Conservation (phyloP, 1,140 invertebrate species). For the Rhagoletis zephyria region DNA sequence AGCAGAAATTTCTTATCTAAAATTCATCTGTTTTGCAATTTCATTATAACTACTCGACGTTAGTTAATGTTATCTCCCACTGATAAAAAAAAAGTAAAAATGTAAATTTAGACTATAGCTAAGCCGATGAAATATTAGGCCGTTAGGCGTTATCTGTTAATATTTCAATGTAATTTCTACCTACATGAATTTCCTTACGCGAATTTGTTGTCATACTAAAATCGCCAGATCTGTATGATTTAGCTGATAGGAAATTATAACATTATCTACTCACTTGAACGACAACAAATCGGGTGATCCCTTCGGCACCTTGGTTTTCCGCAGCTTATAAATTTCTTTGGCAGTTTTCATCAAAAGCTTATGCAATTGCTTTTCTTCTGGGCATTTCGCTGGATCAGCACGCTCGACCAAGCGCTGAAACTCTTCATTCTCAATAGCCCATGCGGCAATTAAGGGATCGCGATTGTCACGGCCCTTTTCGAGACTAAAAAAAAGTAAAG, state of each 20-base stretch:
- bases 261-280: conserved; percentile 87
- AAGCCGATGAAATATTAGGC: no score
- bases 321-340: conserved; percentile 90
- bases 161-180: no score
- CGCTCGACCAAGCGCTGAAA: conserved; percentile 84
- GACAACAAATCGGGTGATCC: conserved; percentile 91
- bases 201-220: no score
- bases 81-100: no score
- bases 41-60: no score
- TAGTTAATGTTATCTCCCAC: no score
- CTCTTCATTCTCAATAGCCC: conserved; percentile 89
- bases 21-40: no score
- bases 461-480: conserved; percentile 84
- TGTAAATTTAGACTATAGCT: no score
- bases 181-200: no score
- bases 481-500: conserved; percentile 72
- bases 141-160: no score
- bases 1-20: no score
- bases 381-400: conserved; percentile 78
- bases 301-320: conserved; percentile 89
- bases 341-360: conserved; percentile 89
- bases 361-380: conserved; percentile 85
- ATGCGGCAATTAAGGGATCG: conserved; percentile 84
- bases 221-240: no score
- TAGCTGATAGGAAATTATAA: neutral